These are phyloP conservation scores for Diachrysia chrysitis DNA, from an alignment of 2,888 invertebrate genomes.

Conservation along the genomic window DNA sequence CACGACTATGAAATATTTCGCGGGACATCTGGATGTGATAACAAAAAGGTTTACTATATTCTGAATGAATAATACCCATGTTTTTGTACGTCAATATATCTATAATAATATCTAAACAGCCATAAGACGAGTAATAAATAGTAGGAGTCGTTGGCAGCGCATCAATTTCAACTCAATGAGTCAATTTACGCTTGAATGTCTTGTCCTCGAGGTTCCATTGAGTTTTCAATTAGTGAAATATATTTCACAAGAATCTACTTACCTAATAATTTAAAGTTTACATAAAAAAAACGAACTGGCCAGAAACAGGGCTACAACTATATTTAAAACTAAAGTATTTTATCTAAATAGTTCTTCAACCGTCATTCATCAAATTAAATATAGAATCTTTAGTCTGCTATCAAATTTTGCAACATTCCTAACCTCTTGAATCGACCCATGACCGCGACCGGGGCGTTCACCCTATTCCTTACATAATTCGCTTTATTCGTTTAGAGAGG, in stretches of 20 bases:
- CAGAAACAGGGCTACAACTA: background rate
- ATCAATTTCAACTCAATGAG: too few relatives aligned
- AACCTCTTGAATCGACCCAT: slow-evolving; percentile 19
- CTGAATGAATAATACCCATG: background rate
- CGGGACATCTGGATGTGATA: background rate
- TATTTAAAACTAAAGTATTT: background rate
- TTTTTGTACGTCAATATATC: too few relatives aligned
- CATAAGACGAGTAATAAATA: too few relatives aligned
- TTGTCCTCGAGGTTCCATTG: too few relatives aligned
- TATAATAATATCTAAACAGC: too few relatives aligned
- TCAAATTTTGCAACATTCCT: slow-evolving; percentile 28
- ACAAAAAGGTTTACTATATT: background rate
- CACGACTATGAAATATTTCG: slow-evolving; percentile 6
- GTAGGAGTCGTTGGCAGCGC: too few relatives aligned
- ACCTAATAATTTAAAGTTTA: too few relatives aligned
- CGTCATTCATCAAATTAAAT: slow-evolving; percentile 31
- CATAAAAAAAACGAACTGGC: background rate
- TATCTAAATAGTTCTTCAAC: slow-evolving; percentile 10
- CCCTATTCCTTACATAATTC: slow-evolving; percentile 36
- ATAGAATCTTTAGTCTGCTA: slow-evolving; percentile 24
- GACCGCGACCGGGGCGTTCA: slow-evolving; percentile 36
- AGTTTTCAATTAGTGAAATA: too few relatives aligned
- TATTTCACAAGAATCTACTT: too few relatives aligned
- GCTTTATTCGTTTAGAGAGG: slow-evolving; percentile 19
- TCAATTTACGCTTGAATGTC: too few relatives aligned